Evolutionary conservation across 2,888 invertebrate species (phyloP).

Genomic region (Cheiracanthium punctorium): DNA sequence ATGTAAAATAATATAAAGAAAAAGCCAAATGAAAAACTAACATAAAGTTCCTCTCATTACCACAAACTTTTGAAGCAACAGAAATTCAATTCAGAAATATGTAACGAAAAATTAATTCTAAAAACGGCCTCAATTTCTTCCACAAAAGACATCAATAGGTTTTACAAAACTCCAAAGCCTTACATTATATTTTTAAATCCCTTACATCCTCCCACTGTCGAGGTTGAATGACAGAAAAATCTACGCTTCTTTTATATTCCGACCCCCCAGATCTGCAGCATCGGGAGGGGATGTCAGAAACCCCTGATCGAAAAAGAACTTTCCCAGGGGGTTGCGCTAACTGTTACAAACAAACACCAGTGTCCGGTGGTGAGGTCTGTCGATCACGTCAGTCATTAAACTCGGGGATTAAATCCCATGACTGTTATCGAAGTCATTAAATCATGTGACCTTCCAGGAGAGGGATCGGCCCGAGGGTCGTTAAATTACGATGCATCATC

Average conservation of each 20-base stretch:
- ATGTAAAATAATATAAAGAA: too few species aligned
- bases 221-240: neutral
- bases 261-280: neutral
- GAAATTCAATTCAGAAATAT: too few species aligned
- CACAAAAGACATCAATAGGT: too few species aligned
- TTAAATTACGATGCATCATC: conserved; percentile 64
- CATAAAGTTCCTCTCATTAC: too few species aligned
- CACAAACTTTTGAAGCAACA: too few species aligned
- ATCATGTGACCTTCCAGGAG: conserved; percentile 4
- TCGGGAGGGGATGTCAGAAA: neutral
- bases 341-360: conserved; percentile 53
- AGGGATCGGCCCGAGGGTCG: conserved; percentile 17
- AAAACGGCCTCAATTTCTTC: too few species aligned
- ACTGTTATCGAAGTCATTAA: conserved; percentile 2
- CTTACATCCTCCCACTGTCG: neutral
- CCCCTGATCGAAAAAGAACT: conserved; percentile 6
- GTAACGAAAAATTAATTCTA: too few species aligned
- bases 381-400: conserved; percentile 33
- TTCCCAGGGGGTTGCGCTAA: neutral
- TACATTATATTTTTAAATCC: neutral
- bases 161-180: neutral
- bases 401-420: conserved; percentile 46
- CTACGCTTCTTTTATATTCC: neutral
- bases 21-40: too few species aligned
- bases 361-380: conserved; percentile 38